Conservation (phyloP, 2,888 invertebrate genomes). For the Holacanthella duospinosa region DNA sequence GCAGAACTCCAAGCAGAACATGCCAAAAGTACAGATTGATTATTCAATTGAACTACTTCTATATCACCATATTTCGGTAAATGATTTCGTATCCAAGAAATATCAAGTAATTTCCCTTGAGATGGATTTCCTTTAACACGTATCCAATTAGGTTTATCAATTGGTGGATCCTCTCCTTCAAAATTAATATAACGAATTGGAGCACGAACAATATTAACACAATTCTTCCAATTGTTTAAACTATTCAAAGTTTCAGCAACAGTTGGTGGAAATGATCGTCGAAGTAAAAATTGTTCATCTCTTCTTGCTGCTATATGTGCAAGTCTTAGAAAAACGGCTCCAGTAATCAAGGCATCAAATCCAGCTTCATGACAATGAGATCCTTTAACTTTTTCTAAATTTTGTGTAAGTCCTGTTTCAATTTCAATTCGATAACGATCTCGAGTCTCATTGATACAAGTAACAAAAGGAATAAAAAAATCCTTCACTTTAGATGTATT, state of each 20-base stretch:
- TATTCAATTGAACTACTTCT: background rate
- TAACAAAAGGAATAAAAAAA: slow-evolving; percentile 41
- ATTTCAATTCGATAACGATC: slow-evolving; percentile 11
- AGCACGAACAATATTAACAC: slow-evolving; percentile 53
- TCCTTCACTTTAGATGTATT: slow-evolving; percentile 24
- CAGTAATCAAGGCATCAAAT: slow-evolving; percentile 69
- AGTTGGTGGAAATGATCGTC: slow-evolving; percentile 12
- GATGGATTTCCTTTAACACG: slow-evolving; percentile 41
- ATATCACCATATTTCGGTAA: background rate
- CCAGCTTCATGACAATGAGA: slow-evolving; percentile 60
- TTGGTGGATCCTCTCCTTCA: slow-evolving; percentile 46
- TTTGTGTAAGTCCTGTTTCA: slow-evolving; percentile 13
- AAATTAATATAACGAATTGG: slow-evolving; percentile 42
- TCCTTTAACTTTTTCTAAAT: slow-evolving; percentile 15
- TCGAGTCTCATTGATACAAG: slow-evolving; percentile 15
- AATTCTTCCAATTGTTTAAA: slow-evolving; percentile 45
- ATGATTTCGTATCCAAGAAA: background rate
- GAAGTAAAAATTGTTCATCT: background rate
- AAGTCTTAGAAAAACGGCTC: slow-evolving; percentile 58
- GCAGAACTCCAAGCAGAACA: background rate
- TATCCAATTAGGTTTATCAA: slow-evolving; percentile 47
- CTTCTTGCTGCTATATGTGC: slow-evolving; percentile 45
- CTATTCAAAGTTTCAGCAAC: slow-evolving; percentile 18
- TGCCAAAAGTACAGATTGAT: background rate
- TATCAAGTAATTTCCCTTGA: background rate